Evolutionary conservation across 2,888 invertebrate species (phyloP).

Genomic region (Ctenicera cuprea): DNA sequence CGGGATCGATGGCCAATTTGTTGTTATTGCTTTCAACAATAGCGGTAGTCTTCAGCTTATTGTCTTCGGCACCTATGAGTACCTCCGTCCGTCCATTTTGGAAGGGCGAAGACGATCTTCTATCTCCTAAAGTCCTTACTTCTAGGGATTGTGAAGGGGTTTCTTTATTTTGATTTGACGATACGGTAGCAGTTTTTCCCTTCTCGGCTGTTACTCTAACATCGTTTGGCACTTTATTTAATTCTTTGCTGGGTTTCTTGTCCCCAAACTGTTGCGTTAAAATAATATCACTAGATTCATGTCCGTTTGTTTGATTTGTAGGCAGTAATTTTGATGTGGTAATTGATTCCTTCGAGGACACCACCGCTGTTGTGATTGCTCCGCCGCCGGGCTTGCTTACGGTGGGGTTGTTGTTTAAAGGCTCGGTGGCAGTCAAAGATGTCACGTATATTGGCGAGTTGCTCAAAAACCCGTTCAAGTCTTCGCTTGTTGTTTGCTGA

Average conservation of each 20-base stretch:
- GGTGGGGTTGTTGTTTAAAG: conserved; percentile 74
- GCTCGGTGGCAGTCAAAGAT: conserved; percentile 78
- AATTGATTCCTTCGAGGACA: conserved; percentile 70
- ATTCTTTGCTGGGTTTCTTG: conserved; percentile 51
- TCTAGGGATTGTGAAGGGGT: conserved; percentile 66
- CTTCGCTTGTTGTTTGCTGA: conserved; percentile 77
- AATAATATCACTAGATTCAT: conserved; percentile 62
- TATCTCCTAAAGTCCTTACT: conserved; percentile 72
- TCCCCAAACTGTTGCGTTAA: conserved; percentile 63
- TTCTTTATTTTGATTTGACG: conserved; percentile 55
- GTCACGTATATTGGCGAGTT: conserved; percentile 90
- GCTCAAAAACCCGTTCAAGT: conserved; percentile 88
- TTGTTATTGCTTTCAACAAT: conserved; percentile 76
- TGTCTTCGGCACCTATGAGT: conserved; percentile 80
- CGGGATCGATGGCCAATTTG: conserved; percentile 75
- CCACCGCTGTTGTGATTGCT: conserved; percentile 69
- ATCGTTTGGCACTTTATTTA: conserved; percentile 66
- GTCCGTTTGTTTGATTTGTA: conserved; percentile 62
- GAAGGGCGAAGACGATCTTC: conserved; percentile 76
- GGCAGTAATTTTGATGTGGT: conserved; percentile 64
- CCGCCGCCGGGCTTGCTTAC: conserved; percentile 68
- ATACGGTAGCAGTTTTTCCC: conserved; percentile 41
- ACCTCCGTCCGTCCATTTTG: conserved; percentile 86
- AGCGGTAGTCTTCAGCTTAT: conserved; percentile 78
- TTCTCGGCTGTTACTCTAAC: conserved; percentile 59